Evolutionary conservation across 1,140 invertebrate genomes (phyloP), one percentile per base, ranked within the genome.

Genomic region (Drosophila trapezifrons): DNA sequence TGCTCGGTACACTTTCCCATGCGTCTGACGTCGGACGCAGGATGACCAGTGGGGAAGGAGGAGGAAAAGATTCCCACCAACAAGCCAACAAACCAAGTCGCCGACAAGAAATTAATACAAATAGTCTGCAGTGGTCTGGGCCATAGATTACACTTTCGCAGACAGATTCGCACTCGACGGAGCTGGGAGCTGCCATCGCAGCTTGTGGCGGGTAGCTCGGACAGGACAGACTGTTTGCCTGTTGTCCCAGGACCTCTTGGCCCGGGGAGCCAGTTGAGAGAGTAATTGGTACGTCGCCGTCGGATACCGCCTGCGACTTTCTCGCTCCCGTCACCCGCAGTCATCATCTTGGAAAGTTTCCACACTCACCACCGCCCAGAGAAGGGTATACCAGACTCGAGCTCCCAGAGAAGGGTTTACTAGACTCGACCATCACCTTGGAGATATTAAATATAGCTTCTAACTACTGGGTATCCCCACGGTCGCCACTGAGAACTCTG

Each of bases 141-240:
- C 80, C 79, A 82, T 87, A 87, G 83, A 87, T 87, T 89, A 87
- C 77, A 87, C 83, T 87, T 83, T 87, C 65, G 58, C 74, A 66
- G 82, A 85, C 82, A 86, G 75, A 71, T 78, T 86, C 59, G 76
- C 76, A 76, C 80, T 84, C 69, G 76, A 37, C 25, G 55, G 12
- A 0, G 17, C n/a, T n/a, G n/a, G n/a, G n/a, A n/a, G n/a, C n/a
- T n/a, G n/a, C n/a, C n/a, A n/a, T n/a, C n/a, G n/a, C n/a, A n/a
- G n/a, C 40, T 18, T n/a, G 2, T 15, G 37, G 5, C 20, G 35
- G 54, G 54, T 40, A 40, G 15, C 29, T 32, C 2, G 29, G 29
- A 32, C 22, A 4, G 22, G 22, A 51, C 29, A 20, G 29, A 35
- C 17, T 20, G 29, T 32, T 17, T 7, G 35, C 27, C 27, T 29